Base-by-base conservation (phyloP, 1,140 invertebrate species). In the Planococcus citri region DNA sequence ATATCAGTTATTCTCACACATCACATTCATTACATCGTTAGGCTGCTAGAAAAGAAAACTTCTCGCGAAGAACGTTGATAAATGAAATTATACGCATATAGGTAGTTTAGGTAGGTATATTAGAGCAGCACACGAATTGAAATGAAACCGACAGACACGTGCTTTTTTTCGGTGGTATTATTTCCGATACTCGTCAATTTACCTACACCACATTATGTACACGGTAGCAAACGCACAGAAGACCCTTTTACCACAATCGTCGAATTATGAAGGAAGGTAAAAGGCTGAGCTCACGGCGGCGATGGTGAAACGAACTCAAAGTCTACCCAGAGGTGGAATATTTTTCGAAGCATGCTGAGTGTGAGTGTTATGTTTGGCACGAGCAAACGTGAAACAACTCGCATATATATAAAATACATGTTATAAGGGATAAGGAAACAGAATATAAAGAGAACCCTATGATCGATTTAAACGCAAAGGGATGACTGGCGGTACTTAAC, bases 391-490 rank as follows among this genome's bases (percentile, higher is more conserved):
- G 41, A 51, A 64, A 64, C 25, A 64, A 64, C 60, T 27, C 60
- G 60, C 60, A 64, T 64, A 27, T 60, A n/a, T n/a, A 60, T 27
- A 64, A 24, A 64, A 64, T 25, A 64, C 25, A 64, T 60, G 57
- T 60, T 60, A n/a, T 20, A 51, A 64, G 60, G 60, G 25, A 64
- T 64, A 64, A 27, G 60, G 25, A 64, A 64, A 64, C 6, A 64
- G 60, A 64, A 17, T 8, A 64, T 25, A 64, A 27, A 64, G 60
- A 64, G 60, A 64, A 64, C 60, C 60, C 60, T 64, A 64, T 64
- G 60, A 64, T 64, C 60, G 60, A 64, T 64, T 64, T 64, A 64
- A 64, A 64, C 21, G 60, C 25, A 20, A 64, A 64, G 60, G 60
- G 60, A 27, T 64, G 60, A 20, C 60, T 64, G 60, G 25, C 17